Conservation (phyloP, 2,113 vertebrate species). For the Antigone vipio region DNA sequence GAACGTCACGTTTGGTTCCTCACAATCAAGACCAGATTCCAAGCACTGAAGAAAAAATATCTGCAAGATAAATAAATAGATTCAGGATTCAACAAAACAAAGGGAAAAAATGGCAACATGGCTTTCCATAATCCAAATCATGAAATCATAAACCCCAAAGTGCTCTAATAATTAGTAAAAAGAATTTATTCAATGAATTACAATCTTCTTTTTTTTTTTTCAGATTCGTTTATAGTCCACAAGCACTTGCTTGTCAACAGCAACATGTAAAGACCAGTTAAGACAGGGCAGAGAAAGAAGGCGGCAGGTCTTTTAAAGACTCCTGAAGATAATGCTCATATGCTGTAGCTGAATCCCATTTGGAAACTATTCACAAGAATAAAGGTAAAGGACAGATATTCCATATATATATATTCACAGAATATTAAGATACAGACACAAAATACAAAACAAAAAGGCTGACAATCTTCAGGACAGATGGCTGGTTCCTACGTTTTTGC, state of each 20-base stretch:
- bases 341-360: not conserved
- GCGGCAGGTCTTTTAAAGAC: not conserved
- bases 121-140: not conserved
- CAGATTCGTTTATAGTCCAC: not conserved
- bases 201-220: not conserved
- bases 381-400: not conserved
- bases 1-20: not conserved
- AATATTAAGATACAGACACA: not conserved
- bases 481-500: not conserved
- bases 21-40: not conserved
- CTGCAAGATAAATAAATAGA: not conserved
- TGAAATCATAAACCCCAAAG: not conserved
- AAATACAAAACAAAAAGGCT: slow-evolving; percentile 44
- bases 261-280: not conserved
- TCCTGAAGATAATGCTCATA: not conserved
- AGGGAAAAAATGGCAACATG: not conserved
- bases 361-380: not conserved
- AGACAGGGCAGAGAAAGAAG: not conserved
- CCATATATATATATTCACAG: not conserved
- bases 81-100: not conserved
- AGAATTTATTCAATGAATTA: not conserved
- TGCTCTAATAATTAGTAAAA: not conserved
- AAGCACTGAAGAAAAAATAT: not conserved
- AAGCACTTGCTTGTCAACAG: not conserved
- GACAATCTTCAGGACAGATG: slow-evolving; percentile 25